Base-by-base conservation (phyloP, 2,113 vertebrate species). In the Stercorarius parasiticus region DNA sequence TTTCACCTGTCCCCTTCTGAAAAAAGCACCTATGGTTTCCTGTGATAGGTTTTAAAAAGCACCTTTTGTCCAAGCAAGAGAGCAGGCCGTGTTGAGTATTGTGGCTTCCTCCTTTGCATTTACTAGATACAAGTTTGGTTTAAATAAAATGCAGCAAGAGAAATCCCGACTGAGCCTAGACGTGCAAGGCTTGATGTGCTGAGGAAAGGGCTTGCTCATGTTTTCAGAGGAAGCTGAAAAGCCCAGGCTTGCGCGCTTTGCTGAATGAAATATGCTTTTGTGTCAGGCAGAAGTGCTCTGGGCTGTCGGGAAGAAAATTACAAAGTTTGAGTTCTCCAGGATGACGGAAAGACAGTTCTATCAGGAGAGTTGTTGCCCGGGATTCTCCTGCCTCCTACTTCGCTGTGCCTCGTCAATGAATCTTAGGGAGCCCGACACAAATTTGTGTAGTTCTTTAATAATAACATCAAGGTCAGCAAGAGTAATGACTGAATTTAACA, bases 401-500 rank as follows among this genome's bases (percentile, higher is more conserved):
- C 38, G 3, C 45, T n/a, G 38, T 3, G 3, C 49, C 42, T 11
- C 3, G 2, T 6, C 70, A 94, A 97, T 53, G 92, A 95, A 95
- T 5, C 14, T 38, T 11, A 43, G 8, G 40, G 86, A 96, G 73
- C 61, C 76, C 81, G 25, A 1, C 9, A 22, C 49, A 29, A 38
- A 55, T 80, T 84, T 7, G 88, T 86, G 94, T 84, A 96, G 86
- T 65, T 97, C 95, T 98, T 98, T 98, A 98, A 96, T 97, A 84
- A 40, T 95, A 96, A 94, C 95, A 93, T 78, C 91, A 83, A 94
- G 86, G 74, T 70, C 91, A 92, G 93, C 77, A 49, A 88, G 89
- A 86, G 34, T 88, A 95, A 93, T 96, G 96, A 69, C 83, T 72
- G 96, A 40, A 62, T 88, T 92, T 91, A 96, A 95, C 84, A 93